phyloP scores from a whole-genome alignment of 2,797 vertebrate genomes.

The Bradypodion ventrale region DNA sequence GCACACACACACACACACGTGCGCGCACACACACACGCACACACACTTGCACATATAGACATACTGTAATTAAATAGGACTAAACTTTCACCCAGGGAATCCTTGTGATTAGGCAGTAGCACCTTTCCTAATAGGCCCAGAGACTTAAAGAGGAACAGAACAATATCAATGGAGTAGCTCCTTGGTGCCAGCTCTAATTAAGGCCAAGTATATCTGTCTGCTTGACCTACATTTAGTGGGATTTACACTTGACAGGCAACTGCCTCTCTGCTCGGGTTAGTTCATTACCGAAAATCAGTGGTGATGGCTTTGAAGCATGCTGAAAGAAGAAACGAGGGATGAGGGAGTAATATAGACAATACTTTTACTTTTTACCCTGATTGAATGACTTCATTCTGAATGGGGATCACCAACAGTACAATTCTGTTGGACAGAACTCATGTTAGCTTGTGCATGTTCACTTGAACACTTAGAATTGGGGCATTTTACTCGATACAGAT shows the following conservation, averaged over 20 bases:
- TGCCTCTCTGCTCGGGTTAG: conserved; percentile 47
- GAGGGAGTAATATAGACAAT: background rate
- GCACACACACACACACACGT: background rate
- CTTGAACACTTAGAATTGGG: background rate
- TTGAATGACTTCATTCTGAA: background rate
- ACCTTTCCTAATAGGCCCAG: conserved; percentile 40
- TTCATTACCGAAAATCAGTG: conserved; percentile 56
- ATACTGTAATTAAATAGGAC: conserved; percentile 42
- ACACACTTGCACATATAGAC: too few species aligned
- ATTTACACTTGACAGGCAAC: conserved; percentile 57
- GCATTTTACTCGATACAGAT: background rate
- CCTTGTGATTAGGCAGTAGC: conserved; percentile 53
- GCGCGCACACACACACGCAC: too few species aligned
- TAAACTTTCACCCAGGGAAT: conserved; percentile 38
- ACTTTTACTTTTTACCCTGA: conserved; percentile 34
- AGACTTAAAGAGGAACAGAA: conserved; percentile 46
- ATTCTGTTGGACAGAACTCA: background rate
- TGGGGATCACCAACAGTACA: background rate
- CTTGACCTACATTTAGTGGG: conserved; percentile 46
- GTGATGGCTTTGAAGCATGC: conserved; percentile 25
- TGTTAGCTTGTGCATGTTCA: background rate
- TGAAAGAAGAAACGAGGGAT: conserved; percentile 19
- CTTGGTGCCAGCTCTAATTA: conserved; percentile 50
- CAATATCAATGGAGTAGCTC: conserved; percentile 17
- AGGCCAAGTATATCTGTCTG: conserved; percentile 48